A percentile compares a stretch with the other conserved stretches of the same genome.
phyloP scores from a whole-genome alignment of 1,140 invertebrate species.

The Stenopsyche tienmushanensis region DNA sequence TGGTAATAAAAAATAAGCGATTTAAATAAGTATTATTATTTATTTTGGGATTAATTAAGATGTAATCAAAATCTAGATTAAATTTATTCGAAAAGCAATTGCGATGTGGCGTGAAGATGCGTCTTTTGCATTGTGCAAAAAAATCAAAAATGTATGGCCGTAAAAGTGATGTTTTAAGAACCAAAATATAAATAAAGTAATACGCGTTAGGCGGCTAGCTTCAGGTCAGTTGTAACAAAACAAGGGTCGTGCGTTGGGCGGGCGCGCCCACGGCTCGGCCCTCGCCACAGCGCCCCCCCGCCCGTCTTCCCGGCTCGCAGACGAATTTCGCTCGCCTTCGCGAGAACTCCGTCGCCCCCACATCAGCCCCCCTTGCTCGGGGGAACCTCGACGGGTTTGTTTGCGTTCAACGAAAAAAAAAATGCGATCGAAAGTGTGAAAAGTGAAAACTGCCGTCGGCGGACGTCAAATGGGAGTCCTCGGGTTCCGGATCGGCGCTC shows the following conservation, averaged over 20 bases:
- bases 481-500: too few relatives aligned
- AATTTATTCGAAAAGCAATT: too few relatives aligned
- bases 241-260: background rate
- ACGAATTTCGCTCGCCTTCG: background rate
- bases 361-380: background rate
- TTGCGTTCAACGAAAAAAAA: too few relatives aligned
- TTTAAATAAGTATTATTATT: background rate
- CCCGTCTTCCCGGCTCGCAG: background rate
- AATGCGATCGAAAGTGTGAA: background rate
- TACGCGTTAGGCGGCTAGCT: slow-evolving; percentile 7
- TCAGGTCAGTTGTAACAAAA: slow-evolving; percentile 8
- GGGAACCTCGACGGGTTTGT: too few relatives aligned
- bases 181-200: slow-evolving; percentile 24
- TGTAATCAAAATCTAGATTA: background rate
- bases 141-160: slow-evolving; percentile 6
- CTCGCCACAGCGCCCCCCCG: background rate
- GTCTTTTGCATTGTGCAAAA: too few relatives aligned
- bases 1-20: background rate
- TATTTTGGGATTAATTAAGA: background rate
- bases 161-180: background rate
- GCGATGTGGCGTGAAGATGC: too few relatives aligned
- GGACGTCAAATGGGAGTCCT: background rate
- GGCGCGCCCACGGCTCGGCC: background rate
- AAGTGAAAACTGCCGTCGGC: background rate
- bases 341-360: background rate